Evolutionary conservation across 2,113 vertebrate species (phyloP), one percentile per base, ranked within the genome.

Genomic region (Nematolebias whitei): DNA sequence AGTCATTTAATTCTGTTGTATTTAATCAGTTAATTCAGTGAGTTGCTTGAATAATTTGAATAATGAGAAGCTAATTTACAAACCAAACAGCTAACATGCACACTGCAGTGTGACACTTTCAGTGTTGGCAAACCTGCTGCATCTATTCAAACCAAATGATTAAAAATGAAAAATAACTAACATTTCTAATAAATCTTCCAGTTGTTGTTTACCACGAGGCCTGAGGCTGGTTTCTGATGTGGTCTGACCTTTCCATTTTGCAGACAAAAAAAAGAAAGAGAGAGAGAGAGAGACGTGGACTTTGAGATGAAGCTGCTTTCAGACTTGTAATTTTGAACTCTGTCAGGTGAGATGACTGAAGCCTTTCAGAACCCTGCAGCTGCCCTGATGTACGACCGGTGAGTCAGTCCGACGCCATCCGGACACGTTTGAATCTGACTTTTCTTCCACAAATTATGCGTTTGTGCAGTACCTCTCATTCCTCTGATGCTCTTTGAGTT

Each of bases 191-290:
- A 68, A 45, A 68, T 53, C 73, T 51, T 71, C 24, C 39, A 39
- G 44, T 45, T 23, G 18, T 1, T 41, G 41, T 68, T 41, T 58
- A 2, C 63, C 32, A 50, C 29, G 12, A 4, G 22, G 45, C 67
- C 69, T 29, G 32, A 50, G 23, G 22, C 24, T 11, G 39, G 45
- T 40, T 53, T 61, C 67, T 66, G 47, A 72, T 29, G 29, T 35
- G 38, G 35, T 35, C 32, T 77, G 72, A 79, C 78, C 73, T 87
- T 82, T 80, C 35, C 39, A 12, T 56, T 63, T 22, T 44, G 9
- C 49, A 18, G 50, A 8, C 20, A 60, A 49, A 12, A 18, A 15
- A 41, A 18, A 14, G 9, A 39, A n/a, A n/a, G n/a, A n/a, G n/a
- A n/a, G n/a, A n/a, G n/a, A n/a, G 53, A 14, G 20, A 62, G 19